Evolutionary conservation across 2,797 vertebrate genomes (phyloP), one percentile per base, ranked within the genome.

Genomic region (Euphonia xanthogaster): DNA sequence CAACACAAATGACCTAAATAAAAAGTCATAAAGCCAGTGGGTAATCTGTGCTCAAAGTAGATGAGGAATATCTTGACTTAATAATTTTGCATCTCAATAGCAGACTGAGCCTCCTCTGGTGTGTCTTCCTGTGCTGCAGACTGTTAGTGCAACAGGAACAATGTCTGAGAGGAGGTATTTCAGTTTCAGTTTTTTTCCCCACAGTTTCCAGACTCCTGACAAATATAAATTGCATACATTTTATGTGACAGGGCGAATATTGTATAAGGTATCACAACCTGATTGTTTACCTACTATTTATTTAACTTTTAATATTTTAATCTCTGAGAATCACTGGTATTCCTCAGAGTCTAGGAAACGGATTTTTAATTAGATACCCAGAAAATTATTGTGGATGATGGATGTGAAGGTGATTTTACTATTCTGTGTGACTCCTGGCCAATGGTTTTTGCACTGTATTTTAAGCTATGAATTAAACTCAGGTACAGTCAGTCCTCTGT

Each of bases 321-420:
- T 27, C 70, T 78, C 55, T 72, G 51, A 27, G 21, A 81, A 81
- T 60, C 76, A 84, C 17, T 90, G 82, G 21, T 72, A 86, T 70
- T 86, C 54, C 70, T 90, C 42, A 48, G 76, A 68, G 70, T 39
- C 51, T 81, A 53, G 58, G 80, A 94, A 96, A 93, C 70, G 16
- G 72, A 88, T 93, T 94, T 95, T 88, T 92, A 82, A 76, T 93
- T 90, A 93, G 14, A 54, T 72, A 70, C 11, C 5, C 24, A 73
- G 86, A 60, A 50, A 88, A 78, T 44, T 1, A 71, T 44, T 88
- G 47, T 1, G 4, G 73, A 60, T 93, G 70, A 88, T 90, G n/a
- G 51, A 94, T 75, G 33, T 53, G 73, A 84, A 79, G 25, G 70
- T 66, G 40, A 60, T 86, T 86, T 90, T 88, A 86, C 14, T 51